A percentile compares a stretch with the other conserved stretches of the same genome.
Conservation (phyloP, 2,113 vertebrate species). For the Oxygymnocypris stewartii region DNA sequence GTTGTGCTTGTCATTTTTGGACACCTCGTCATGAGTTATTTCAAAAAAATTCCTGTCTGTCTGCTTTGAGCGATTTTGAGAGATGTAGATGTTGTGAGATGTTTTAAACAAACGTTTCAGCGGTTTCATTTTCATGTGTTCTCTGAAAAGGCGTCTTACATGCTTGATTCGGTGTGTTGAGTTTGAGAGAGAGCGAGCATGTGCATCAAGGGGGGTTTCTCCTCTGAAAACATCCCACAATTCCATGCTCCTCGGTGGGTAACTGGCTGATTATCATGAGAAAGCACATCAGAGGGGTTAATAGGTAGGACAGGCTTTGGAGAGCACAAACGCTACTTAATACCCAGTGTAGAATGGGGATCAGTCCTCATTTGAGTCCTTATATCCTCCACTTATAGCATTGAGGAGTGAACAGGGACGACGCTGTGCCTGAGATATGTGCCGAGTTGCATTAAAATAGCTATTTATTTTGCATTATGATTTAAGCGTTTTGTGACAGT, state of each 20-base stretch:
- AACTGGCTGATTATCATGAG: conserved; percentile 81
- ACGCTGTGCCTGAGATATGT: conserved; percentile 57
- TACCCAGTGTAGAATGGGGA: conserved; percentile 73
- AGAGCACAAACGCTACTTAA: conserved; percentile 74
- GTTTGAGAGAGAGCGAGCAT: conserved; percentile 38
- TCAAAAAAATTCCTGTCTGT: not conserved
- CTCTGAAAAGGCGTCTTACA: conserved; percentile 66
- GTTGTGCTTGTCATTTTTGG: not conserved
- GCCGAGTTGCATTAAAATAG: conserved; percentile 39
- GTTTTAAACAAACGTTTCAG: conserved; percentile 37
- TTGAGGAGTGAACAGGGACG: conserved; percentile 28
- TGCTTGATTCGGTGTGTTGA: conserved; percentile 67
- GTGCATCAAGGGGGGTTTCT: conserved; percentile 59
- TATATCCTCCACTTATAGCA: conserved; percentile 68
- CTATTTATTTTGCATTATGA: conserved; percentile 44
- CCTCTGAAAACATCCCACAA: conserved; percentile 69
- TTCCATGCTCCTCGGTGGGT: conserved; percentile 69
- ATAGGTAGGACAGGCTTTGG: conserved; percentile 73
- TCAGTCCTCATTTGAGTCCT: conserved; percentile 73
- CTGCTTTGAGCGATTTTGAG: too few species aligned
- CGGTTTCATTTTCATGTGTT: conserved; percentile 57
- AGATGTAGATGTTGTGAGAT: not conserved
- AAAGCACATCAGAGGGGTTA: conserved; percentile 79
- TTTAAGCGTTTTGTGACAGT: conserved; percentile 8
- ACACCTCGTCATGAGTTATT: not conserved